A percentile compares a stretch with the other conserved stretches of the same genome.
Conservation (phyloP, 1,140 invertebrate genomes). For the Acyrthosiphon pisum region DNA sequence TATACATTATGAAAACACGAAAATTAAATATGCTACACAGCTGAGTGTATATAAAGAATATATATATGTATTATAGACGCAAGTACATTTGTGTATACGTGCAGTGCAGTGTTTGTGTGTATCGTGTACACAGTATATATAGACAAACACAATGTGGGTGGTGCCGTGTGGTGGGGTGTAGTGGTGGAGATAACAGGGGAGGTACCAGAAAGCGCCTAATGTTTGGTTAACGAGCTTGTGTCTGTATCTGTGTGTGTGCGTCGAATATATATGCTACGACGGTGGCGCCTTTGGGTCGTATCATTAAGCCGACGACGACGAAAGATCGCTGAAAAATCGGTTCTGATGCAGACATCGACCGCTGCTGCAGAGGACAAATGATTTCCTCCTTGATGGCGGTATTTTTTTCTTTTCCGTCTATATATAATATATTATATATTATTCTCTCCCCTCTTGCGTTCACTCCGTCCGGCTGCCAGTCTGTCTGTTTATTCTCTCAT, state of each 20-base stretch:
- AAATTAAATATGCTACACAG: constrained; percentile 48
- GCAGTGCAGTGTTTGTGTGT: not conserved
- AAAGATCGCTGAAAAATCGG: constrained; percentile 48
- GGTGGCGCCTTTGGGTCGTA: constrained; percentile 55
- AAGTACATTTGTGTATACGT: not conserved
- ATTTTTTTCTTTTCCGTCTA: constrained; percentile 45
- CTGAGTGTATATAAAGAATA: not conserved
- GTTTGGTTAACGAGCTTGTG: constrained; percentile 56
- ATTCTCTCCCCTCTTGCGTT: not conserved
- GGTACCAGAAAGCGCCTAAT: constrained; percentile 40
- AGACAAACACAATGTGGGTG: not conserved
- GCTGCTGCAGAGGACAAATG: constrained; percentile 36
- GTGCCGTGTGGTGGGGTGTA: not conserved
- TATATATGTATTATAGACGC: not conserved
- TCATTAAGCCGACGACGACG: constrained; percentile 54
- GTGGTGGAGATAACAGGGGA: constrained; percentile 5
- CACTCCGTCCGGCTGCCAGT: not conserved
- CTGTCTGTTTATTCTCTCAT: constrained; percentile 11
- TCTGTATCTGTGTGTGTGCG: not conserved
- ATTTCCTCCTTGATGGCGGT: constrained; percentile 50
- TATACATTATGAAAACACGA: constrained; percentile 27
- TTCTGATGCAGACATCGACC: constrained; percentile 5
- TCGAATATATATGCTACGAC: not conserved
- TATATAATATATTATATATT: not conserved
- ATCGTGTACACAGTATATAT: not conserved